Evolutionary conservation across 2,888 invertebrate species (phyloP), one percentile per base, ranked within the genome.

Genomic region (Platypus cylindrus): DNA sequence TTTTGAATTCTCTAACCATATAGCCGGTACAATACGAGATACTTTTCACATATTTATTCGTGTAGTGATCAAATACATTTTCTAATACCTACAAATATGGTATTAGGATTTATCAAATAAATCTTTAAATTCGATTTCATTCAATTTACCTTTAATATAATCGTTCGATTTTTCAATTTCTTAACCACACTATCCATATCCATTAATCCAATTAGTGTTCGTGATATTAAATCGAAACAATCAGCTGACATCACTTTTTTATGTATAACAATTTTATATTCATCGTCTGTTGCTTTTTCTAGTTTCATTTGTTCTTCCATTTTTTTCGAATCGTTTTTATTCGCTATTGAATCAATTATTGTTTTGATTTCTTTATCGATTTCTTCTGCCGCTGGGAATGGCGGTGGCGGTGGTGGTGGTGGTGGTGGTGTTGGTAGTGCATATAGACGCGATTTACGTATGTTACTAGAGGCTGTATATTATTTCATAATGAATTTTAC

Each of bases 141-240:
- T 25, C 11, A 9, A 5, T 12, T 32, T 31, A 40, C 32, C 34
- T 45, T 45, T n/a, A 49, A 38, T 11, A 44, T 30, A 15, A 49
- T 34, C 5, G 36, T 41, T 28, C 41, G 45, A 26, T 43, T 30
- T 8, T 36, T 33, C 18, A 60, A 37, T 36, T 55, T 54, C 28
- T 52, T 53, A 20, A 49, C 49, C 2, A 59, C 47, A 4, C 47
- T 49, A 9, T 55, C 54, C 47, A 58, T 49, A 11, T 51, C 50
- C 53, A 58, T 56, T 11, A 60, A 44, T 3, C 55, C 55, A 1
- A 45, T 37, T 18, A 61, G 38, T 2, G 55, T 59, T 32, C 48
- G 52, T 1, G 44, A 43, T 9, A 54, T 50, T 5, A 48, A 43
- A 24, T 50, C 52, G 17, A 51, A 49, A 38, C 45, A 48, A n/a